Base-by-base conservation (phyloP, 2,113 vertebrate species). In the Lasiurus borealis region DNA sequence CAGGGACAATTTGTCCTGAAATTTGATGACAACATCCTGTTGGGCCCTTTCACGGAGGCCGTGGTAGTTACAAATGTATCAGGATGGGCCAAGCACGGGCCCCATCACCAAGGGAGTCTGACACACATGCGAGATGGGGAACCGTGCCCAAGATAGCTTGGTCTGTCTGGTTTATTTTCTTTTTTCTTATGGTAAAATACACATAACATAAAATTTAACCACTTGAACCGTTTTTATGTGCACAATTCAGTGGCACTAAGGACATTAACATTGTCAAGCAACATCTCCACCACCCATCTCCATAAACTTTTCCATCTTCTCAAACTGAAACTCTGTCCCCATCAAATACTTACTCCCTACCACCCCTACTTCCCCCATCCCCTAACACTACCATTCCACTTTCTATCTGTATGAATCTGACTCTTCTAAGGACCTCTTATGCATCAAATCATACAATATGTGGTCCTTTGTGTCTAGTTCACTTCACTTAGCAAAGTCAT, bases 141-240 rank as follows among this genome's bases (percentile, higher is more conserved):
- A 8, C 21, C 2, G 2, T 0, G 6, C 23, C 25, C 15, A n/a
- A 0, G 1, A n/a, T 21, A 52, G 23, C 10, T 71, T 52, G 15
- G 14, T 21, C 76, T 59, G n/a, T 57, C 40, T 29, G 29, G 73
- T 10, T 66, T 59, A 9, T 19, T 80, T 27, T 12, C 46, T 68
- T 59, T 5, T 14, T 34, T 68, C 14, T 52, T 12, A 10, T 40
- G 7, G 29, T 46, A 83, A 73, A 78, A 40, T 40, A 40, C 14
- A 75, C 8, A 34, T 3, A 34, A 21, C 15, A 40, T 62, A 88
- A 84, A 72, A 89, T 15, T 27, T 27, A 75, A 75, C 59, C 48
- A 68, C 46, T 15, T 27, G 48, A 72, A 16, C 48, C 31, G 29
- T 8, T 46, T 46, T 15, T 73, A 27, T 40, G 36, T 25, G 25